Evolutionary conservation across 2,113 vertebrate species (phyloP), one percentile per base, ranked within the genome.

Genomic region (Megaceryle maxima): DNA sequence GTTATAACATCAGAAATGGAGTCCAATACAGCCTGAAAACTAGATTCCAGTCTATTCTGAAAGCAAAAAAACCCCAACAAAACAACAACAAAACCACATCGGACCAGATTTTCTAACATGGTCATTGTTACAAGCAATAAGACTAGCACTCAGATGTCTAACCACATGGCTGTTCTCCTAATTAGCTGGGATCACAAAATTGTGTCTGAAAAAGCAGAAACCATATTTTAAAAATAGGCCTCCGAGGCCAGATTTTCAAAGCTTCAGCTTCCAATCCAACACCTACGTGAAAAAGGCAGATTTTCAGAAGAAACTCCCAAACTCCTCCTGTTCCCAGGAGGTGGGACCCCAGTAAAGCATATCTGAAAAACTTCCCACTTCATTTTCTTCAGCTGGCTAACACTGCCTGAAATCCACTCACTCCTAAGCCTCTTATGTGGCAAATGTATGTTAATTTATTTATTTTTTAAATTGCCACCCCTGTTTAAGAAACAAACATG

Each of bases 71-170:
- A 6, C 39, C 39, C 39, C 39, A 41, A 44, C 92, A 96, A 95
- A 96, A 96, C 94, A 97, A 97, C 94, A 96, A 97, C 89, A 97
- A 96, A 97, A 91, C 93, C 94, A 95, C 94, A 97, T 73, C 0
- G 81, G 88, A 92, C 88, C 83, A 94, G 94, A 93, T 96, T 97
- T 96, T 95, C 87, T 95, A 96, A 73, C 92, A 89, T 94, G 94
- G 94, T 90, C 92, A 96, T 96, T 96, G 94, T 96, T 95, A 90
- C 77, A 96, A 94, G 96, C 91, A 93, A 96, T 96, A 95, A 94
- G 95, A 95, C 96, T 95, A 96, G 92, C 94, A 97, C 95, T 96
- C 96, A 96, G 96, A 95, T 97, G 95, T 97, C 96, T 96, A 96
- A 96, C 96, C 96, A 95, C 96, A 96, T 95, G 96, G 95, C 95